Base-by-base conservation (phyloP, 2,113 vertebrate species). In the Craseonycteris thonglongyai region DNA sequence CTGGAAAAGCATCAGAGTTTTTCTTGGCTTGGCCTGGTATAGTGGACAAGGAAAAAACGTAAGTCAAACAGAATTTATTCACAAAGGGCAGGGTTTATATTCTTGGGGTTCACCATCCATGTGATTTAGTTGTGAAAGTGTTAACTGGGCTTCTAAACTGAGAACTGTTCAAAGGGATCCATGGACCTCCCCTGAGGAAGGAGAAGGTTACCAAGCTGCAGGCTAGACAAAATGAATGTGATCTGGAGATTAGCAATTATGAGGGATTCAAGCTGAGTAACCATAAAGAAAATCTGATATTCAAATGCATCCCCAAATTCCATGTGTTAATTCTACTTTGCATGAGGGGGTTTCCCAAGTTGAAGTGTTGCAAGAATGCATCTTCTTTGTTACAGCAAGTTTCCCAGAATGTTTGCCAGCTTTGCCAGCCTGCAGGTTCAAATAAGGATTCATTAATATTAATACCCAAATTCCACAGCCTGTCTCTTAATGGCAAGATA, bases 371-470 rank as follows among this genome's bases (percentile, higher is more conserved):
- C 15, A 68, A 22, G 59, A 68, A 88, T 63, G 42, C 8, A 66
- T 22, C 30, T 15, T 63, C 72, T 92, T 88, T 87, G 56, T 74
- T 74, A 61, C 3, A 89, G 14, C 30, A 83, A 61, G 45, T 6
- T n/a, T 47, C 42, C 30, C 74, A 87, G 22, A 58, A 78, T 69
- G 26, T 66, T 79, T 87, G 78, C 58, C 28, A 38, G n/a, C 7
- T 56, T 88, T 1, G 3, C 21, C 83, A 89, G 79, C 83, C 61
- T 74, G 83, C 33, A 80, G 71, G 94, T 96, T 97, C 96, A 95
- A 71, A 81, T 74, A 93, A 96, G 95, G 92, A 96, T 49, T 91
- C 96, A 88, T 97, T 90, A 93, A 96, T 96, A 96, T 95, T 95
- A 94, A 97, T 85, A 61, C 12, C 76, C 54, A 89, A 79, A 63